Conservation (phyloP, 1,140 invertebrate genomes). For the Paramacrobiotus metropolitanus region DNA sequence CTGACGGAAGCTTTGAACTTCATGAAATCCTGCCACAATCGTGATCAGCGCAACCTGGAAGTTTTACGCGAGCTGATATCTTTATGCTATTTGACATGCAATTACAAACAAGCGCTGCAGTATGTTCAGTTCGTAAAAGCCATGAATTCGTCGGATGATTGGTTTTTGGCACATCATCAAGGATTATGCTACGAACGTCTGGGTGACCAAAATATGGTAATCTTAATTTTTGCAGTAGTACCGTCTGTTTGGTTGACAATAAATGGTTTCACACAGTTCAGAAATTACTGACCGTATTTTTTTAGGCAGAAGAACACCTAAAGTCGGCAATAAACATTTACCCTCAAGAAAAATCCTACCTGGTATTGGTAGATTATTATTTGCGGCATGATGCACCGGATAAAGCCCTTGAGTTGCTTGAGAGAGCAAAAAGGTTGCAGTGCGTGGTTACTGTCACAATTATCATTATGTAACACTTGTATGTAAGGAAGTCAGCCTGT, state of each 20-base stretch:
- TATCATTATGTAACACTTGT: not conserved
- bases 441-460: too few relatives aligned
- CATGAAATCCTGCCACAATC: not conserved
- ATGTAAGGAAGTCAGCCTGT: not conserved
- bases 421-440: not conserved
- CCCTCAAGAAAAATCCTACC: slow-evolving; percentile 3
- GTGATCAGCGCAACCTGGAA: not conserved
- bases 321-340: not conserved
- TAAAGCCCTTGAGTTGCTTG: not conserved
- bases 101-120: not conserved
- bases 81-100: not conserved
- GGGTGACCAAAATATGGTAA: not conserved
- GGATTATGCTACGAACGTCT: not conserved
- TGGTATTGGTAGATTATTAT: not conserved
- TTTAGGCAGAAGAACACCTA: slow-evolving; percentile 3
- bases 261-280: not conserved
- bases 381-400: not conserved
- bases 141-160: not conserved
- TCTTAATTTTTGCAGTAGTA: not conserved
- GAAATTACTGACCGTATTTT: not conserved
- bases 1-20: not conserved
- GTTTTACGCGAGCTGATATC: not conserved
- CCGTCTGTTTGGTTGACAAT: not conserved
- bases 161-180: not conserved
- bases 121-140: not conserved